Conservation (phyloP, 2,888 invertebrate genomes). For the Drosophila subquinaria region DNA sequence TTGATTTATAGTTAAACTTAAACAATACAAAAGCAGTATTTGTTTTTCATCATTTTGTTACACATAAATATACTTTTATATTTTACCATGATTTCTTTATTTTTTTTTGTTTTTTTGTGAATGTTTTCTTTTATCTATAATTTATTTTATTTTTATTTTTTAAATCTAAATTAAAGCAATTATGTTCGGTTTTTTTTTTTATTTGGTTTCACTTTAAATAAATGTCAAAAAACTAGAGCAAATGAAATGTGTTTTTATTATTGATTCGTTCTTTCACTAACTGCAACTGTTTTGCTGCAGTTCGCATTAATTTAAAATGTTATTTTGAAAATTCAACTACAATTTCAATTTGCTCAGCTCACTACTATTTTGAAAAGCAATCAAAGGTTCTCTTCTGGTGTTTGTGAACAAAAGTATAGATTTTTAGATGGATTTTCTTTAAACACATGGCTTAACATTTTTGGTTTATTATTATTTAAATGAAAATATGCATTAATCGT, state of each 20-base stretch:
- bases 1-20: conserved; percentile 83
- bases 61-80: conserved; percentile 63
- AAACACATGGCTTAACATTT: conserved; percentile 28
- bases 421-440: conserved; percentile 11
- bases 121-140: conserved; percentile 49
- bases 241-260: conserved; percentile 32
- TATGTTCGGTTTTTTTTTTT: conserved; percentile 55
- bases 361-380: conserved; percentile 14
- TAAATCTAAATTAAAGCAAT: conserved; percentile 84
- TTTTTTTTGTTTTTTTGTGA: conserved; percentile 39
- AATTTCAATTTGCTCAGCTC: conserved; percentile 25
- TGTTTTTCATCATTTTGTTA: conserved; percentile 72
- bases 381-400: conserved; percentile 2
- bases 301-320: conserved; percentile 20
- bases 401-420: conserved; percentile 20
- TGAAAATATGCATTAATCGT: conserved; percentile 49
- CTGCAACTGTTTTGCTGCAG: conserved; percentile 12
- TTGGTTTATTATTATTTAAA: conserved; percentile 44
- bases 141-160: conserved; percentile 50
- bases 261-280: conserved; percentile 37
- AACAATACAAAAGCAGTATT: conserved; percentile 85
- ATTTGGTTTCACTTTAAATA: conserved; percentile 45
- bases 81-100: conserved; percentile 67
- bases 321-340: conserved; percentile 24
- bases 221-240: conserved; percentile 45